Evolutionary conservation across 2,888 invertebrate species (phyloP).

Genomic region (Allacma fusca): DNA sequence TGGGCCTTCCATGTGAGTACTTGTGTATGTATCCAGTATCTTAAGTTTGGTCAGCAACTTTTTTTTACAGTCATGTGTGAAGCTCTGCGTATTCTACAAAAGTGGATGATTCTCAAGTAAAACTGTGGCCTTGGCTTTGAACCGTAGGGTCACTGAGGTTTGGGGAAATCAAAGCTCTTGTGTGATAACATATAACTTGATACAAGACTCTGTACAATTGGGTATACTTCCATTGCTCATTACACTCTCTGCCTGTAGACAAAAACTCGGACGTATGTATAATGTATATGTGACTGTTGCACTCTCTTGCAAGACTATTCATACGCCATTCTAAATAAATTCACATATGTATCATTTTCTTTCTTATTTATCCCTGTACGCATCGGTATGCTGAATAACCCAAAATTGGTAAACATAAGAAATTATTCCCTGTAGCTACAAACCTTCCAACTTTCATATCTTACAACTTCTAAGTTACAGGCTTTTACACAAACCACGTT

Average conservation of each 20-base stretch:
- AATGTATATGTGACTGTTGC: neutral
- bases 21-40: neutral
- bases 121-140: conserved; percentile 56
- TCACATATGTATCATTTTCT: conserved; percentile 2
- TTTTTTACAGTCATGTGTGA: neutral
- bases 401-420: conserved; percentile 28
- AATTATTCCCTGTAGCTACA: conserved; percentile 32
- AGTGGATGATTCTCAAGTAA: conserved; percentile 13
- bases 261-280: neutral
- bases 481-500: too few species aligned
- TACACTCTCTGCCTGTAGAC: neutral
- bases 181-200: neutral
- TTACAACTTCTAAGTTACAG: too few species aligned
- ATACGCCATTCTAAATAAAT: conserved; percentile 8
- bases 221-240: conserved; percentile 3
- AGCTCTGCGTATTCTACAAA: neutral
- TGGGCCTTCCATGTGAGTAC: neutral
- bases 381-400: neutral
- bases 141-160: conserved; percentile 50
- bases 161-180: conserved; percentile 36
- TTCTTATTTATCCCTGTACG: neutral
- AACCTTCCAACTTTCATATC: neutral
- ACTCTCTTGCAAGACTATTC: neutral
- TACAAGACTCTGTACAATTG: neutral
- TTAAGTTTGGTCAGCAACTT: neutral